phyloP scores from a whole-genome alignment of 2,888 invertebrate species.

The Cacoxenus indagator region DNA sequence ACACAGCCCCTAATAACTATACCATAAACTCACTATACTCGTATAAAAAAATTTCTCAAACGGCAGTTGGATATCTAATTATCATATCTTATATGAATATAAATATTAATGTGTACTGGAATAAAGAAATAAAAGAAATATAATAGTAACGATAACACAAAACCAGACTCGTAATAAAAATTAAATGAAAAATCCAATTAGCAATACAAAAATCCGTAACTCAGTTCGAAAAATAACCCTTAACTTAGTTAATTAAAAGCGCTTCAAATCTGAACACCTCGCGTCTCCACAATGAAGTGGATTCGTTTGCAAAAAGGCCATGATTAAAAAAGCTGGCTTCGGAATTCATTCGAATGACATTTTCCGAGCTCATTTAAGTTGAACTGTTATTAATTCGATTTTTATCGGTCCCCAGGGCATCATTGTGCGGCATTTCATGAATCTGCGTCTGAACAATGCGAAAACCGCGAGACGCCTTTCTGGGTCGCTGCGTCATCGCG shows the following conservation, averaged over 20 bases:
- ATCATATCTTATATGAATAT: no score
- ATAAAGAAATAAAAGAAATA: no score
- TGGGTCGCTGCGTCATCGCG: neutral
- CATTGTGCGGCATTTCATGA: slow-evolving; percentile 65
- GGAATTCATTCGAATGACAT: slow-evolving; percentile 43
- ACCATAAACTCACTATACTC: no score
- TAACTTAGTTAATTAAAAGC: neutral
- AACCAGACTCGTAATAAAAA: no score
- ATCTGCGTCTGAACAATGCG: slow-evolving; percentile 33
- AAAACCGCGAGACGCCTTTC: neutral
- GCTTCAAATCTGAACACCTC: neutral
- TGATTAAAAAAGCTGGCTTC: neutral
- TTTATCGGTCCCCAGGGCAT: slow-evolving; percentile 70
- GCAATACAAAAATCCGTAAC: no score
- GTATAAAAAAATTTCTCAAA: no score
- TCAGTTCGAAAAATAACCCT: no score
- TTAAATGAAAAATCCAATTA: no score
- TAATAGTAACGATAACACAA: no score
- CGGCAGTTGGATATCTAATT: no score
- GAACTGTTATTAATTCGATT: slow-evolving; percentile 70
- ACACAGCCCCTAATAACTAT: no score
- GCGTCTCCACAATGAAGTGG: neutral
- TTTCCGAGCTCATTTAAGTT: slow-evolving; percentile 61
- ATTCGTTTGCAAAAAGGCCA: neutral
- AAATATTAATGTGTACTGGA: no score